Conservation (phyloP, 2,888 invertebrate species). For the Tenthredo notha region DNA sequence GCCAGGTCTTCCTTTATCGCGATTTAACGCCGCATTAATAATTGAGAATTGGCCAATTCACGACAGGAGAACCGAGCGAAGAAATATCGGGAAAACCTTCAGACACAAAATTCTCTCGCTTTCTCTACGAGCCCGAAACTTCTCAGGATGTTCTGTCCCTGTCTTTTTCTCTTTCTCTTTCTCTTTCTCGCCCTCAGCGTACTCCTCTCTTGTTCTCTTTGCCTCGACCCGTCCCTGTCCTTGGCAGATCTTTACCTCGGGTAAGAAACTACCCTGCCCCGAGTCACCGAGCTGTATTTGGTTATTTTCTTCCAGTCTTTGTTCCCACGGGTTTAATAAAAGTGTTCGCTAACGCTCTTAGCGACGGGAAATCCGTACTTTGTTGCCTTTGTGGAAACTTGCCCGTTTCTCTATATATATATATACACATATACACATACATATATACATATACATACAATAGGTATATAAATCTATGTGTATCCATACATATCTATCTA, state of each 20-base stretch:
- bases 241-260: constrained; percentile 50
- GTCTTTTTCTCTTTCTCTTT: constrained; percentile 35
- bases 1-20: constrained; percentile 38
- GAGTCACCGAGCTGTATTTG: constrained; percentile 51
- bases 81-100: constrained; percentile 51
- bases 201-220: constrained; percentile 34
- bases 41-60: constrained; percentile 50
- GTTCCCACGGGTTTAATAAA: constrained; percentile 52
- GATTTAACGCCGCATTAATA: constrained; percentile 51
- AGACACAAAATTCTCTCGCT: constrained; percentile 42
- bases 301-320: constrained; percentile 51
- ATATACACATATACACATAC: constrained; percentile 46
- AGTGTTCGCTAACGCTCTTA: constrained; percentile 49
- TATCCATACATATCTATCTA: not conserved
- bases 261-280: constrained; percentile 52
- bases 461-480: not conserved
- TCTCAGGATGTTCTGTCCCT: not conserved
- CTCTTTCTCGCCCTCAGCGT: constrained; percentile 51
- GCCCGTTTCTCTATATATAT: constrained; percentile 47
- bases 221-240: constrained; percentile 33
- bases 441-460: not conserved
- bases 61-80: constrained; percentile 41
- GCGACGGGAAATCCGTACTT: constrained; percentile 64
- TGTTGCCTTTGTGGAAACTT: constrained; percentile 50
- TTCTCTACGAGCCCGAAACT: constrained; percentile 9